These are phyloP conservation scores for Papilio elwesi DNA, from an alignment of 2,888 invertebrate genomes.

Conservation along the genomic window DNA sequence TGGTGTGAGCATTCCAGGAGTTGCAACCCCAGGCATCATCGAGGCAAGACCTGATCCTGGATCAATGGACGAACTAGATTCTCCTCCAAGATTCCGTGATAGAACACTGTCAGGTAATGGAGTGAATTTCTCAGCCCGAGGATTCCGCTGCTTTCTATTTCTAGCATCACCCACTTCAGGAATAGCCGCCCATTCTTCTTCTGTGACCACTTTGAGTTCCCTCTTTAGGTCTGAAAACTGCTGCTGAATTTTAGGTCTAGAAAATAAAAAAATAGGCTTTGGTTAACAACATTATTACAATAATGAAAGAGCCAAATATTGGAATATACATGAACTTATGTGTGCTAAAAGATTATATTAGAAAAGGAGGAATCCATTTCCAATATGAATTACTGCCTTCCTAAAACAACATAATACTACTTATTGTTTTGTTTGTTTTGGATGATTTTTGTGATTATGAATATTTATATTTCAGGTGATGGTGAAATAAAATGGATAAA, in stretches of 20 bases:
- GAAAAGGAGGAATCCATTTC: no score
- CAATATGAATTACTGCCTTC: no score
- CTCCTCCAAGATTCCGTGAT: constrained; percentile 93
- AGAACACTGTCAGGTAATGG: constrained; percentile 98
- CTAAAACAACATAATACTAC: no score
- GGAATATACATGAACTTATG: no score
- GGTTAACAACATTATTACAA: not conserved
- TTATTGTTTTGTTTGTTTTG: no score
- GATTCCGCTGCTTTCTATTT: constrained; percentile 97
- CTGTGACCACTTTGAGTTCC: constrained; percentile 91
- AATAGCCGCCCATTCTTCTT: constrained; percentile 98
- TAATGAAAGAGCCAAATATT: no score
- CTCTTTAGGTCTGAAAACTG: constrained; percentile 99
- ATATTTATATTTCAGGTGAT: no score
- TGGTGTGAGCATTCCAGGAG: constrained; percentile 94
- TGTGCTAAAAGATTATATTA: no score
- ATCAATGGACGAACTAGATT: constrained; percentile 91
- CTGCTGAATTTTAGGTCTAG: constrained; percentile 98
- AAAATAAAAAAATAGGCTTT: constrained; percentile 39
- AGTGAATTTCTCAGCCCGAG: constrained; percentile 97
- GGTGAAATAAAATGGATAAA: no score
- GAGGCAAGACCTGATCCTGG: constrained; percentile 93
- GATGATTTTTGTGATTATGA: no score
- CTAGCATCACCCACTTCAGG: constrained; percentile 99
- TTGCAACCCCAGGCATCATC: constrained; percentile 93